Conservation (phyloP, 2,797 vertebrate species). For the Adelosebastes latens region DNA sequence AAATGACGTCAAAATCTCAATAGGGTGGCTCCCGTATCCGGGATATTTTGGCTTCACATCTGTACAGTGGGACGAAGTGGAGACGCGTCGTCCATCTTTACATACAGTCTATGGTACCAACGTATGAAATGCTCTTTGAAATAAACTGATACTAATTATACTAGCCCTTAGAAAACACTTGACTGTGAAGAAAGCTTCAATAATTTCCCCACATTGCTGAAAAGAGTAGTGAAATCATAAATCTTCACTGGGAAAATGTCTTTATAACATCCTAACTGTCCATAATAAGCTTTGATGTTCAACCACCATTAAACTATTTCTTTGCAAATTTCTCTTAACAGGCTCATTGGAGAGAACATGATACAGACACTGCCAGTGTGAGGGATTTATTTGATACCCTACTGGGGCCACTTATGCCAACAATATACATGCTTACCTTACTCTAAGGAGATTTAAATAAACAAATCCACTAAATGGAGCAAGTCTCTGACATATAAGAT, state of each 20-base stretch:
- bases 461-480: slow-evolving; percentile 46
- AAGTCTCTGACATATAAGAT: slow-evolving; percentile 8
- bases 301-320: slow-evolving; percentile 13
- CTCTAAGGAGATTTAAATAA: slow-evolving; percentile 43
- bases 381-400: slow-evolving; percentile 60
- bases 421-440: slow-evolving; percentile 41
- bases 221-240: background rate
- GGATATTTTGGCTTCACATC: no score
- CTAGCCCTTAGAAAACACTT: background rate
- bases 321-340: slow-evolving; percentile 20
- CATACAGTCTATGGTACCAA: no score
- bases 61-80: no score
- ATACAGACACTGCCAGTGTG: slow-evolving; percentile 24
- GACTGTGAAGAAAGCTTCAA: background rate
- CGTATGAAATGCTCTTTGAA: background rate
- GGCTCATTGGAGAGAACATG: slow-evolving; percentile 10
- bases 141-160: background rate
- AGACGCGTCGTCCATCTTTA: no score
- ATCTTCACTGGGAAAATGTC: background rate
- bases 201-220: background rate
- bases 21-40: no score
- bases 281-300: slow-evolving; percentile 1
- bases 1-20: no score
- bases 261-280: background rate
- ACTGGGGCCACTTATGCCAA: slow-evolving; percentile 53